phyloP scores from a whole-genome alignment of 2,888 invertebrate species.

The Ditula angustiorana region DNA sequence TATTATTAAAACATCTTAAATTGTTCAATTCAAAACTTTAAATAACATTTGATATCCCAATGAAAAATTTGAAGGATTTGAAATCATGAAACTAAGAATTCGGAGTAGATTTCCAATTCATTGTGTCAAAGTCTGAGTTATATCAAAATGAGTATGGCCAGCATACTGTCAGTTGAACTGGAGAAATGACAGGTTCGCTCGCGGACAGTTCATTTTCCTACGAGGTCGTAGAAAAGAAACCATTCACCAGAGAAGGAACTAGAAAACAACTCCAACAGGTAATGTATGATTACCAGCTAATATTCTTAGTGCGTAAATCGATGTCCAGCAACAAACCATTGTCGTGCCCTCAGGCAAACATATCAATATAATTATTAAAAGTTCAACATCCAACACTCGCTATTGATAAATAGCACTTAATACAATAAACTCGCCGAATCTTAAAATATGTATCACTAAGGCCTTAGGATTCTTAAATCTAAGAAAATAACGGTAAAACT shows the following conservation, averaged over 20 bases:
- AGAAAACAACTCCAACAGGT: constrained; percentile 39
- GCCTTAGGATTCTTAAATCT: constrained; percentile 27
- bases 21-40: constrained; percentile 43
- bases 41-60: constrained; percentile 63
- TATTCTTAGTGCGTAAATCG: constrained; percentile 25
- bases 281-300: constrained; percentile 41
- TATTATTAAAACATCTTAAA: constrained; percentile 54
- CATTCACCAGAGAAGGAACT: constrained; percentile 48
- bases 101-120: constrained; percentile 48
- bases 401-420: constrained; percentile 24
- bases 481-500: not conserved
- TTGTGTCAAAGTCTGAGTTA: constrained; percentile 45
- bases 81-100: constrained; percentile 41
- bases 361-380: constrained; percentile 6
- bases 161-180: constrained; percentile 67
- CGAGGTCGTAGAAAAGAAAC: constrained; percentile 58
- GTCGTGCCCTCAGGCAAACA: constrained; percentile 35
- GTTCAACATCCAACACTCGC: constrained; percentile 12
- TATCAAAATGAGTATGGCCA: constrained; percentile 67
- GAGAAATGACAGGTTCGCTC: constrained; percentile 33
- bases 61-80: constrained; percentile 65
- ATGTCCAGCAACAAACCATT: constrained; percentile 39
- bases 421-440: constrained; percentile 1
- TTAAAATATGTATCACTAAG: constrained; percentile 30
- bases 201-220: constrained; percentile 60